A percentile compares a stretch with the other conserved stretches of the same genome.
Conservation (phyloP, 2,113 vertebrate species). For the Chloroceryle aenea region DNA sequence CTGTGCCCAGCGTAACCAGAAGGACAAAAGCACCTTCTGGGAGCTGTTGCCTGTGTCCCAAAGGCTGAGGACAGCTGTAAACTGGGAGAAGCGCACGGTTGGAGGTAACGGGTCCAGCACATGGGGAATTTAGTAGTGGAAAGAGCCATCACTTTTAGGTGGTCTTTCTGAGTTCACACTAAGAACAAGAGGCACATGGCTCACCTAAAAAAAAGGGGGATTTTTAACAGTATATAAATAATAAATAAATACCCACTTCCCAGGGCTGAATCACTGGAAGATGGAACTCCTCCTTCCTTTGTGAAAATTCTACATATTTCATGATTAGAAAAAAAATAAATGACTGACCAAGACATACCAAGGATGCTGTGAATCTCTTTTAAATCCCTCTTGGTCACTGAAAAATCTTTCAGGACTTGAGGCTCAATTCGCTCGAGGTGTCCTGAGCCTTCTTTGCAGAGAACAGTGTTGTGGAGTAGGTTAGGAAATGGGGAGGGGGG, state of each 20-base stretch:
- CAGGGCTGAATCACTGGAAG: background rate
- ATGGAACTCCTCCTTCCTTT: background rate
- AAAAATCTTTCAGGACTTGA: background rate
- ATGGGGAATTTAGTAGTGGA: background rate
- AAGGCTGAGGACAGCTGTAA: background rate
- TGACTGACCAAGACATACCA: background rate
- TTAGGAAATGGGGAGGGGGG: background rate
- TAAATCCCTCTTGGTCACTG: background rate
- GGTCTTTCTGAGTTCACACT: background rate
- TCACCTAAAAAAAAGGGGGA: background rate
- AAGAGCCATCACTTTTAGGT: background rate
- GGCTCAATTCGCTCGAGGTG: background rate
- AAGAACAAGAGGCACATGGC: background rate
- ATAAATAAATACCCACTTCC: background rate
- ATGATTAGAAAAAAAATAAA: background rate
- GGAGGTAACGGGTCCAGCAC: accelerated
- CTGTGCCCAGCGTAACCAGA: background rate
- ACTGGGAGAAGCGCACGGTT: background rate
- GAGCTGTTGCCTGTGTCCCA: background rate
- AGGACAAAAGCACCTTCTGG: background rate
- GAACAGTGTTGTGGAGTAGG: background rate
- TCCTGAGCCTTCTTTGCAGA: background rate
- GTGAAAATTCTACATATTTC: background rate
- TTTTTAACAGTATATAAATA: conserved; percentile 15
- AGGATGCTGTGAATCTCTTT: background rate